Evolutionary conservation across 1,140 invertebrate genomes (phyloP).

Genomic region (Trinorchestia longiramus): DNA sequence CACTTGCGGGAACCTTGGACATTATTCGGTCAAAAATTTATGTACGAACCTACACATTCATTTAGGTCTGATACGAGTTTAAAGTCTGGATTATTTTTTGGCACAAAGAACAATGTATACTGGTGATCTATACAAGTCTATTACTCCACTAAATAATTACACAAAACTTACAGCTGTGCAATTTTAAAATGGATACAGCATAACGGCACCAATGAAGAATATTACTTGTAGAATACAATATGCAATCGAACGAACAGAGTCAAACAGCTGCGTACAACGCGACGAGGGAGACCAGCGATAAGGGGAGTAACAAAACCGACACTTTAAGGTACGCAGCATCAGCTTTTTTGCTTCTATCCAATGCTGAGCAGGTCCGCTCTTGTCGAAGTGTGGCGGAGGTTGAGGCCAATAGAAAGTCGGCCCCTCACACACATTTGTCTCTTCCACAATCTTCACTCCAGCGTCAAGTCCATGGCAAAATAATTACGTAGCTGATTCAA

Average conservation of each 20-base stretch:
- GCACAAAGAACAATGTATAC: no score
- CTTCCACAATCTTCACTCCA: neutral
- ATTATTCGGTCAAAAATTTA: no score
- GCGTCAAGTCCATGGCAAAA: neutral
- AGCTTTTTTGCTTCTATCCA: neutral
- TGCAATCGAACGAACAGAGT: neutral
- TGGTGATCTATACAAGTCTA: no score
- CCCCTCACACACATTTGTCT: neutral
- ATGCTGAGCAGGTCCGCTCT: neutral
- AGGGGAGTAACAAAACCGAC: neutral
- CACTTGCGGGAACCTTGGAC: no score
- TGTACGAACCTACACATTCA: no score
- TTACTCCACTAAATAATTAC: neutral
- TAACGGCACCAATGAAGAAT: neutral
- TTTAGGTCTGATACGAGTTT: no score
- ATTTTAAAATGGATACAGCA: neutral
- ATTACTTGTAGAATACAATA: neutral
- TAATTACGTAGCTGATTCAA: neutral
- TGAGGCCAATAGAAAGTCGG: neutral
- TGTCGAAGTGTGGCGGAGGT: neutral
- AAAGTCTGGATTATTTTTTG: no score
- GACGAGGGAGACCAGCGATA: no score
- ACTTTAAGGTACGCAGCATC: neutral
- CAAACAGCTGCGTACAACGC: neutral
- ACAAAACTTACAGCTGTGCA: no score